phyloP scores from a whole-genome alignment of 2,888 invertebrate species.

The Tachina fera region DNA sequence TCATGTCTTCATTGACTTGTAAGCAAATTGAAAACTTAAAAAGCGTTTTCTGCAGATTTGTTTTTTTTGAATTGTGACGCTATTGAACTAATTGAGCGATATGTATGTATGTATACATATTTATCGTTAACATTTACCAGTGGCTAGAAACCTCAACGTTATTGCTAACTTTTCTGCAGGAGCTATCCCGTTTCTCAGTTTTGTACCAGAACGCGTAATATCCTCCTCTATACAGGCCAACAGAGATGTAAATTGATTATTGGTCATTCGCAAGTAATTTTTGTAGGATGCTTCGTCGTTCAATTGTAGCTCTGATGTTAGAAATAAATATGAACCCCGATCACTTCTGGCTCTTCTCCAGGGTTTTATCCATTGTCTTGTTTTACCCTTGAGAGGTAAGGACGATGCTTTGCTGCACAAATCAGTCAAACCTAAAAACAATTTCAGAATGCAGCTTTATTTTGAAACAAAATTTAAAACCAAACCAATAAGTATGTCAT shows the following conservation, averaged over 20 bases:
- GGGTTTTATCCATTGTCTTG: neutral
- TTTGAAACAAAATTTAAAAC: neutral
- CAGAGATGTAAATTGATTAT: too few relatives aligned
- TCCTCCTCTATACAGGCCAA: too few relatives aligned
- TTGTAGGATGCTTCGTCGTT: neutral
- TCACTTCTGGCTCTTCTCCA: neutral
- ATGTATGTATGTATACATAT: too few relatives aligned
- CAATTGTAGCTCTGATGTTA: neutral
- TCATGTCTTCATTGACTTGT: too few relatives aligned
- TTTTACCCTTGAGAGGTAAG: neutral
- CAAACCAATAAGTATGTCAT: neutral
- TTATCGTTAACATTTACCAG: neutral
- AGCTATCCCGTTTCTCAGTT: constrained; percentile 36
- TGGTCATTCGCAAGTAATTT: too few relatives aligned
- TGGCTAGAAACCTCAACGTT: constrained; percentile 45
- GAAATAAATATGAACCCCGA: neutral
- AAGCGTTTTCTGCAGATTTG: too few relatives aligned
- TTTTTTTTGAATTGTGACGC: too few relatives aligned
- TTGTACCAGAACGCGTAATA: constrained; percentile 17
- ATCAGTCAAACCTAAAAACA: too few relatives aligned
- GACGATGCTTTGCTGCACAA: too few relatives aligned
- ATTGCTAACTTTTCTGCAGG: constrained; percentile 16
- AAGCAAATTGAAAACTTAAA: too few relatives aligned
- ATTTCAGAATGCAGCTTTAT: neutral
- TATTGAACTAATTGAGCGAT: too few relatives aligned